Base-by-base conservation (phyloP, 2,888 invertebrate genomes). In the Phengaris arion region DNA sequence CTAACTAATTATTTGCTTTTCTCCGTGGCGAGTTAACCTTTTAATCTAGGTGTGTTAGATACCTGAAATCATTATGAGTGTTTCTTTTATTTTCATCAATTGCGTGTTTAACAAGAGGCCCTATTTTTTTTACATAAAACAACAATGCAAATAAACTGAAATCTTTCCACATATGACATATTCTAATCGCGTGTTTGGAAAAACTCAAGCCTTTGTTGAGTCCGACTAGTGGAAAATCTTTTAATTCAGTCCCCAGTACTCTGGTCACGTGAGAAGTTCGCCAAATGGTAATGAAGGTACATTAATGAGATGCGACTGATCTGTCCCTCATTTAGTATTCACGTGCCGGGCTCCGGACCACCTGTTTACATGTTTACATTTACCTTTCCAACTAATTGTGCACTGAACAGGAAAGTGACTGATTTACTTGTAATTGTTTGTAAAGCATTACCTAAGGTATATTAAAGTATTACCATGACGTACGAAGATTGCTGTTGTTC, bases 311-410 rank as follows among this genome's bases (percentile, higher is more conserved):
- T n/a, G 12, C 54, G 54, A 72, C 45, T 72, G 54, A 72, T 72
- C 72, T 72, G 22, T 35, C 70, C 22, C 72, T 72, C 72, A 54
- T 72, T 22, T 72, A 72, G 72, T 9, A 72, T 52, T 15, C 52
- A 35, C 70, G 69, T 48, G 13, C 70, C 51, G 8, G 51, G 22
- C 48, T 7, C 9, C 22, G 0, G 12, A 48, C 70, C 70, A 70
- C 70, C 70, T 70, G 70, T 35, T 22, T 52, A 54, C 52, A 35
- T 22, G 35, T 35, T 35, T 35, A 35, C 35, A 52, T 72, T 54
- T 72, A 48, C 35, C 35, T 10, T 9, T 35, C 35, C 35, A 35
- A 35, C 3, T 72, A 54, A 72, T 54, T 13, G 72, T 72, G 35
- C 35, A 35, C 35, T 35, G 54, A 72, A 72, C 45, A 54, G 54